phyloP scores from a whole-genome alignment of 2,797 vertebrate genomes.

The Poliocrania exsul region DNA sequence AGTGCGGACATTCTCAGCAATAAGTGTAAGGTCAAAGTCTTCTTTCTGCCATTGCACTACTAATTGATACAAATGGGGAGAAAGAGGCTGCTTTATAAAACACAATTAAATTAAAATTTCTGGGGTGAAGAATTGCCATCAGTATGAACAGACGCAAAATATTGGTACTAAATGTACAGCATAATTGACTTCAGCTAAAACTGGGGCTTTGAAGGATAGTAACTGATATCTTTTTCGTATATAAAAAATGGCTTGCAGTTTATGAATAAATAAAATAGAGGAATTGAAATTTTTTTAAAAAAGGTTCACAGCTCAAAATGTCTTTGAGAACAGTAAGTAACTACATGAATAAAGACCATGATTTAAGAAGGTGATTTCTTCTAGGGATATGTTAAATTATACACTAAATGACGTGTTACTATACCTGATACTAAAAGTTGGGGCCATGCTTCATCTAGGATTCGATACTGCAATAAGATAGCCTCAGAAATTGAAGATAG shows the following conservation, averaged over 20 bases:
- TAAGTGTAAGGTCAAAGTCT: neutral
- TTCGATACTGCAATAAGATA: neutral
- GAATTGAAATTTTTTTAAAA: neutral
- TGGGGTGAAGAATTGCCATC: neutral
- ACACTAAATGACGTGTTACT: neutral
- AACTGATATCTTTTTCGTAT: neutral
- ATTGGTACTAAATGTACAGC: neutral
- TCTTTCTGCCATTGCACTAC: neutral
- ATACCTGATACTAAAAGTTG: neutral
- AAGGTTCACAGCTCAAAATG: neutral
- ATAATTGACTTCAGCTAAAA: neutral
- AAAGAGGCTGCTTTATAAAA: neutral
- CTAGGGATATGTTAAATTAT: neutral
- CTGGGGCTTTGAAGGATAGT: neutral
- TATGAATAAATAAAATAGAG: slow-evolving; percentile 32
- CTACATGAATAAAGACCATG: neutral
- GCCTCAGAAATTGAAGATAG: neutral
- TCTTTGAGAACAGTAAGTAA: neutral
- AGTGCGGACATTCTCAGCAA: accelerated
- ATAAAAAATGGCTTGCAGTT: neutral
- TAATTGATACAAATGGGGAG: neutral
- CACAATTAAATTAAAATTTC: neutral
- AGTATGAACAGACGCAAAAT: neutral
- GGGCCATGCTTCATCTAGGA: neutral
- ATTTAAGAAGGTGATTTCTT: neutral